Base-by-base conservation (phyloP, 2,888 invertebrate species). In the Neuroscelio doddi region DNA sequence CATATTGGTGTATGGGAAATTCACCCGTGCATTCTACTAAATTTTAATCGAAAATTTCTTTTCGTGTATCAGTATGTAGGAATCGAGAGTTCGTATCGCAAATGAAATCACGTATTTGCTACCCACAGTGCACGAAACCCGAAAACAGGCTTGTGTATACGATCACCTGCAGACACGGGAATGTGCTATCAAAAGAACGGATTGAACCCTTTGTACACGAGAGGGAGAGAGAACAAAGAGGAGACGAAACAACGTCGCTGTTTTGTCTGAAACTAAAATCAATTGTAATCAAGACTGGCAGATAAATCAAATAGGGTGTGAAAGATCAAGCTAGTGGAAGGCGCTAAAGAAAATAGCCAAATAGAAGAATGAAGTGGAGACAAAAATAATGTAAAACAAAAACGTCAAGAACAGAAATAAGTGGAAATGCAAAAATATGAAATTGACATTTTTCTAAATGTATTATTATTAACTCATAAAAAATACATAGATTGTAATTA, bases 71-170 rank as follows among this genome's bases (percentile, higher is more conserved):
- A 75, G 78, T 75, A 74, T 76, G 68, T 72, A 75, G 66, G 72
- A 76, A 76, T 80, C 77, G 78, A 72, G 74, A 79, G 73, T 79
- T 77, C 77, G 77, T 81, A 81, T 82, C 81, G 79, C 74, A 80
- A 82, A 82, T 82, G 80, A 81, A 82, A 82, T 82, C 82, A 80
- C 81, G 81, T 78, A 80, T 77, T 78, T 74, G 73, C 67, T 76
- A 70, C 75, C 75, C 71, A 69, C 75, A 39, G 34, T 16, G 76
- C 79, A 76, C 76, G 80, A 74, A 77, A 72, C 70, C 53, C 50
- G 66, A 38, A 52, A 55, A 64, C 51, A 42, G 41, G 53, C 42
- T 38, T 21, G 47, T 17, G 41, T 56, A 44, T 51, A 32, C 55
- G 67, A 38, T 47, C 41, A 16, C 14, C 47, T 27, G 7, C 41